phyloP scores from a whole-genome alignment of 1,140 invertebrate species.

The Chrysoperla carnea region DNA sequence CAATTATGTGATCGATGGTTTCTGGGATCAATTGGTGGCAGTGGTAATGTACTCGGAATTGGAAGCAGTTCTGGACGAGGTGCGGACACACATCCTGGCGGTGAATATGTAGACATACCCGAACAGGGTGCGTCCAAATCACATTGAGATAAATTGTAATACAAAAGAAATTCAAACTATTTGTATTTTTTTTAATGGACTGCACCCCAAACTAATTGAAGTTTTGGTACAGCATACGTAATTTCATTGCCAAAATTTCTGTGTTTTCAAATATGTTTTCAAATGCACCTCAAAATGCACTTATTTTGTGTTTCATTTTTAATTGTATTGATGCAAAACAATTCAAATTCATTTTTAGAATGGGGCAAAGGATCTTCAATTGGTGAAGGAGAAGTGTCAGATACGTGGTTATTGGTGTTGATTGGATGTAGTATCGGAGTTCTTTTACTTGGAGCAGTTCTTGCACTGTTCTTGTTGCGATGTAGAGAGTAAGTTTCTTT shows the following conservation, averaged over 20 bases:
- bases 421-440: slow-evolving; percentile 62
- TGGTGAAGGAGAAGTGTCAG: slow-evolving; percentile 34
- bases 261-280: too few species aligned
- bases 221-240: too few species aligned
- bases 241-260: too few species aligned
- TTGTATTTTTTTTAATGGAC: too few species aligned
- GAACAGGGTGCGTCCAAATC: slow-evolving; percentile 34
- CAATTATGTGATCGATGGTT: slow-evolving; percentile 28
- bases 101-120: slow-evolving; percentile 55
- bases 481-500: slow-evolving; percentile 56
- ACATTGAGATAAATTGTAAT: too few species aligned
- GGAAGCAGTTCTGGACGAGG: slow-evolving; percentile 9
- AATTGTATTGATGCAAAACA: too few species aligned
- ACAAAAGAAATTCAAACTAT: too few species aligned
- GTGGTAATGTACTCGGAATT: slow-evolving; percentile 4
- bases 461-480: slow-evolving; percentile 59
- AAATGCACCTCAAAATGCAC: too few species aligned
- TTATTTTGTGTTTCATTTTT: too few species aligned
- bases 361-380: too few species aligned
- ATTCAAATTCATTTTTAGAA: too few species aligned
- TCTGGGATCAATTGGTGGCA: slow-evolving; percentile 19
- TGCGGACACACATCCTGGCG: slow-evolving; percentile 26
- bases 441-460: slow-evolving; percentile 51
- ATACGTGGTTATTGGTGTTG: slow-evolving; percentile 64
- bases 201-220: too few species aligned